phyloP scores from a whole-genome alignment of 2,797 vertebrate genomes.

The Acropternis orthonyx region DNA sequence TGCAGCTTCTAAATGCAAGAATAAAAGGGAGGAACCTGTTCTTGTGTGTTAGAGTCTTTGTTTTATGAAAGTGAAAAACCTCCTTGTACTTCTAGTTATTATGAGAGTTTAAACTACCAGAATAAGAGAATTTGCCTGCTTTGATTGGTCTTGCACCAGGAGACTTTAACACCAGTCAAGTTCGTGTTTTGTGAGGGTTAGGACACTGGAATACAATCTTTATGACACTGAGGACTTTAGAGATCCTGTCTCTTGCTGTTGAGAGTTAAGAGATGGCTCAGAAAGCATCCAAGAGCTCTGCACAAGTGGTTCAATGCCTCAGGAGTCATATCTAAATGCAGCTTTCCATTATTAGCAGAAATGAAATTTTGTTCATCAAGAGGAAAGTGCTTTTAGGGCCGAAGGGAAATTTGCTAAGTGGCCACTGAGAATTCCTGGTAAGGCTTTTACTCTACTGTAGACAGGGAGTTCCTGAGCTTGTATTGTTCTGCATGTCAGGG shows the following conservation, averaged over 20 bases:
- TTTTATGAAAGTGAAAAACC: not conserved
- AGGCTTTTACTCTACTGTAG: not conserved
- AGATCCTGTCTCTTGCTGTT: not conserved
- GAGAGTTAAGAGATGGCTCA: not conserved
- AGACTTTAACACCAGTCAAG: not conserved
- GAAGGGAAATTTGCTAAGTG: not conserved
- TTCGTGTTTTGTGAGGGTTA: not conserved
- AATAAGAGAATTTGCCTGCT: not conserved
- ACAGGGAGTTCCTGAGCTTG: not conserved
- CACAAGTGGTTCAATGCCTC: not conserved
- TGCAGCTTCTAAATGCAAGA: not conserved
- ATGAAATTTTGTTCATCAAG: not conserved
- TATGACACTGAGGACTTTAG: not conserved
- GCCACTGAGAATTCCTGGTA: not conserved
- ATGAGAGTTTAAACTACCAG: not conserved
- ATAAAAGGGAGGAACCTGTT: not conserved
- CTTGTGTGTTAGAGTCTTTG: not conserved
- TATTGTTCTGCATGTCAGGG: not conserved
- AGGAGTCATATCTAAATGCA: not conserved
- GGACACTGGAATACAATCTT: not conserved
- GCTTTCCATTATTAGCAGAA: constrained; percentile 8
- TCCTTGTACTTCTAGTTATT: not conserved
- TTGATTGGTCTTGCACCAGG: not conserved
- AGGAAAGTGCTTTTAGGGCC: constrained; percentile 16
- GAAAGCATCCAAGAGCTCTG: not conserved